Percentiles rank a stretch among this genome's conserved stretches.
Conservation (phyloP, 2,113 vertebrate species). For the Cynocephalus volans region DNA sequence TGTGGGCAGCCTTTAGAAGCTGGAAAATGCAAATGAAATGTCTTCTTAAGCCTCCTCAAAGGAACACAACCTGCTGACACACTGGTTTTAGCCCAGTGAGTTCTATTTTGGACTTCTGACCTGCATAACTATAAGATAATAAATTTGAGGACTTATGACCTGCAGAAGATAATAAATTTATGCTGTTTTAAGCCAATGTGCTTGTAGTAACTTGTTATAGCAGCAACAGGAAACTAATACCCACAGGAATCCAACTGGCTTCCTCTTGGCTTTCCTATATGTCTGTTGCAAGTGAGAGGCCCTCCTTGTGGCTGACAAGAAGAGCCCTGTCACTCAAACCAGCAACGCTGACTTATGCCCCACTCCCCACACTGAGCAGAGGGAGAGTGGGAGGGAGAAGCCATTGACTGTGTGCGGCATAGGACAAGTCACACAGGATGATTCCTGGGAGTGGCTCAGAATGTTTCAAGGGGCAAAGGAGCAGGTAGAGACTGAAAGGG, state of each 20-base stretch:
- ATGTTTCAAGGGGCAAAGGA: neutral
- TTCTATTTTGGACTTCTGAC: neutral
- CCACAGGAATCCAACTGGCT: accelerated
- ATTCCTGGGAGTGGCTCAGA: neutral
- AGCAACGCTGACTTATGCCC: neutral
- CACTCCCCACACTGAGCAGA: neutral
- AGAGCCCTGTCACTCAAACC: neutral
- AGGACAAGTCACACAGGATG: accelerated
- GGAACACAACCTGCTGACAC: neutral
- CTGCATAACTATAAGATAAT: neutral
- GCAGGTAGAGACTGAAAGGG: neutral
- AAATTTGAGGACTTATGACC: neutral
- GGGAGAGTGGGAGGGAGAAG: accelerated
- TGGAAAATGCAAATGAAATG: neutral
- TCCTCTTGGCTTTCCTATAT: neutral
- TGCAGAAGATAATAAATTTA: neutral
- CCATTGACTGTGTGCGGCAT: neutral
- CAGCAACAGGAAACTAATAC: neutral
- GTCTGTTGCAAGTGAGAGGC: neutral
- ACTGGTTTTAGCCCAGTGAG: neutral
- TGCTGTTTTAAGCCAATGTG: neutral
- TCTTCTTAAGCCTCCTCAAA: neutral
- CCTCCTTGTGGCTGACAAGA: neutral
- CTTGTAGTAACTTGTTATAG: neutral
- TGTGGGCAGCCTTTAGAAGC: neutral